Evolutionary conservation across 2,113 vertebrate species (phyloP).

Genomic region (Bos indicus): DNA sequence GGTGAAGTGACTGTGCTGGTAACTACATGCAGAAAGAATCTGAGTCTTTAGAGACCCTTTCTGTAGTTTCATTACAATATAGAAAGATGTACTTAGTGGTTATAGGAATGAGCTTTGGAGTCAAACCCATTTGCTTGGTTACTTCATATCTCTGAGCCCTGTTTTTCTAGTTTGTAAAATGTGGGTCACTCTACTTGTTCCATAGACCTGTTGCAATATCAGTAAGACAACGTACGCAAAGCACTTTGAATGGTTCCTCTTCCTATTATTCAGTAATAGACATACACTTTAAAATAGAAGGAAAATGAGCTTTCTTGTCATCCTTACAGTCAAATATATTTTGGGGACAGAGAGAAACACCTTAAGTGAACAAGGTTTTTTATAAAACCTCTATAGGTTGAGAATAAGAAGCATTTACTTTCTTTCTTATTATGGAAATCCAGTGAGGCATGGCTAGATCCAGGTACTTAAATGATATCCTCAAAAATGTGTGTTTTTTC

Average conservation of each 20-base stretch:
- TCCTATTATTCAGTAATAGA: background rate
- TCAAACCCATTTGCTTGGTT: background rate
- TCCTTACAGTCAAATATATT: background rate
- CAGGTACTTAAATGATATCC: background rate
- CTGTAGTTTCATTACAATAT: background rate
- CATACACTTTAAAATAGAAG: background rate
- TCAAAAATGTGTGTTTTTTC: background rate
- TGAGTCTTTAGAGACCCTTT: background rate
- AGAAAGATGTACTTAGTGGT: background rate
- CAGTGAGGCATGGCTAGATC: background rate
- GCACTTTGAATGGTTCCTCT: background rate
- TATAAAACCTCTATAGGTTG: background rate
- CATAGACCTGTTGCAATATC: background rate
- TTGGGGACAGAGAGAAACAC: background rate
- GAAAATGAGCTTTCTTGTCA: background rate
- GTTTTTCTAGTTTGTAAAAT: background rate
- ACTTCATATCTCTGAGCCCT: background rate
- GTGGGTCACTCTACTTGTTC: background rate
- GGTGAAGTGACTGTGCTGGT: background rate
- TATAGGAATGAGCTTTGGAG: background rate
- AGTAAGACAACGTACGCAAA: background rate
- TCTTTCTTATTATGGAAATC: background rate
- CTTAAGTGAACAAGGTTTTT: background rate
- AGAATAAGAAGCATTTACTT: slow-evolving; percentile 6
- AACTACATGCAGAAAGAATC: background rate